Percentiles rank a stretch among this genome's conserved stretches.
Evolutionary conservation across 92 coral and sea anemone species (phyloP).

Genomic region (Metridium senile): DNA sequence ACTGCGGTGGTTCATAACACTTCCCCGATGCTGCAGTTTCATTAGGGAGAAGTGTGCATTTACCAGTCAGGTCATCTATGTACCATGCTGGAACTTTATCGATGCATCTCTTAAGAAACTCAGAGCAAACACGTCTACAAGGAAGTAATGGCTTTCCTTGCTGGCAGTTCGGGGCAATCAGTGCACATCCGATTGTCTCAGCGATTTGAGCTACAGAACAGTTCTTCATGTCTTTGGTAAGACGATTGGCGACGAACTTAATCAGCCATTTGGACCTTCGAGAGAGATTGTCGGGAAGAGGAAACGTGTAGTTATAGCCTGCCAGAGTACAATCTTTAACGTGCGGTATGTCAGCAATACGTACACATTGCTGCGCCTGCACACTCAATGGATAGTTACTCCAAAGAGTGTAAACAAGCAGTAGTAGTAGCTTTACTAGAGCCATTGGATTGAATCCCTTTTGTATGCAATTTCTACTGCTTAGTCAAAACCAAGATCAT

Average conservation of each 20-base stretch:
- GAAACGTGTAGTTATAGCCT: constrained; percentile 27
- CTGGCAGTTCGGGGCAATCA: constrained; percentile 10
- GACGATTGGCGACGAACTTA: background rate
- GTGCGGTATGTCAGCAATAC: constrained; percentile 4
- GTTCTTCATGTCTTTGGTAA: constrained; percentile 4
- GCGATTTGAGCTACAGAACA: constrained; percentile 24
- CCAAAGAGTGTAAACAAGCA: background rate
- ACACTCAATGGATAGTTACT: too few species aligned
- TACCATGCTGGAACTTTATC: constrained; percentile 1
- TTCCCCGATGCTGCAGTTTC: constrained; percentile 15
- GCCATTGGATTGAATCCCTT: too few species aligned
- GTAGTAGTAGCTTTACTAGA: constrained; percentile 2
- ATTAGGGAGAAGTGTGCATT: constrained; percentile 5
- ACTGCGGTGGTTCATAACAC: constrained; percentile 16
- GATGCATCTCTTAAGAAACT: constrained; percentile 5
- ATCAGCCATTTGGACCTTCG: constrained; percentile 3
- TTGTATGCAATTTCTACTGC: too few species aligned
- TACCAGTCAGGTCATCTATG: constrained; percentile 1
- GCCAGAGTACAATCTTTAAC: constrained; percentile 4
- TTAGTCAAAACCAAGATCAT: too few species aligned
- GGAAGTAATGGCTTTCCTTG: constrained; percentile 14
- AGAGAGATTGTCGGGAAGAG: constrained; percentile 21
- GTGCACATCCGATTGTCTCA: constrained; percentile 16
- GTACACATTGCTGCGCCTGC: constrained; percentile 1
- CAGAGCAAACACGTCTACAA: constrained; percentile 20